Evolutionary conservation across 1,140 invertebrate species (phyloP).

Genomic region (Drosophila bipectinata): DNA sequence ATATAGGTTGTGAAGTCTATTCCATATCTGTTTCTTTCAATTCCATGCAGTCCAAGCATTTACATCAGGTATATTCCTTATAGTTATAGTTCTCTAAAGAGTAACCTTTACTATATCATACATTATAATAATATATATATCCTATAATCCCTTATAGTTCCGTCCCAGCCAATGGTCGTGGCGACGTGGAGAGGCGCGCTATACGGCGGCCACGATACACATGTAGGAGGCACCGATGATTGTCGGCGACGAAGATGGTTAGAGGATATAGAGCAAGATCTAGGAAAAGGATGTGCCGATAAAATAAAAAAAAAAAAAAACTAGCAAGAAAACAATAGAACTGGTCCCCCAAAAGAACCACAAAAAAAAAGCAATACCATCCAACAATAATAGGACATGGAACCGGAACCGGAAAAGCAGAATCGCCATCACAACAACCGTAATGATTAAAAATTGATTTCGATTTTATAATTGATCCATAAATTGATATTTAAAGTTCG

Average conservation of each 20-base stretch:
- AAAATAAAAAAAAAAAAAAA: neutral
- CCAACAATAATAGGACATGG: neutral
- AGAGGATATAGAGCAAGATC: constrained; percentile 24
- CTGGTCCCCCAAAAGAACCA: too few relatives aligned
- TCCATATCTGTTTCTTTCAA: constrained; percentile 26
- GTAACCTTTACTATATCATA: neutral
- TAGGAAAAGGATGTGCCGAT: constrained; percentile 26
- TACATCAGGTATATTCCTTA: constrained; percentile 76
- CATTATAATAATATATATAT: neutral
- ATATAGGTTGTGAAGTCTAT: neutral
- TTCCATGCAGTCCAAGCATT: constrained; percentile 82
- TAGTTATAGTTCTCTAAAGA: too few relatives aligned
- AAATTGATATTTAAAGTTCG: neutral
- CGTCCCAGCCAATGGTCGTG: constrained; percentile 97
- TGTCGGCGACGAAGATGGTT: constrained; percentile 17
- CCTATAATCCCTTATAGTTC: constrained; percentile 87
- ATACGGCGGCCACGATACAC: constrained; percentile 96
- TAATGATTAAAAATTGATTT: too few relatives aligned
- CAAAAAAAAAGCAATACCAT: neutral
- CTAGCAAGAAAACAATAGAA: constrained; percentile 4
- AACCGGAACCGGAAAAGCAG: neutral
- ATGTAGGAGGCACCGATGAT: constrained; percentile 87
- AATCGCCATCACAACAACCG: neutral
- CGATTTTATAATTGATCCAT: neutral
- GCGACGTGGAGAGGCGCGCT: constrained; percentile 93